Conservation (phyloP, 1,140 invertebrate genomes). For the Ladona fulva region DNA sequence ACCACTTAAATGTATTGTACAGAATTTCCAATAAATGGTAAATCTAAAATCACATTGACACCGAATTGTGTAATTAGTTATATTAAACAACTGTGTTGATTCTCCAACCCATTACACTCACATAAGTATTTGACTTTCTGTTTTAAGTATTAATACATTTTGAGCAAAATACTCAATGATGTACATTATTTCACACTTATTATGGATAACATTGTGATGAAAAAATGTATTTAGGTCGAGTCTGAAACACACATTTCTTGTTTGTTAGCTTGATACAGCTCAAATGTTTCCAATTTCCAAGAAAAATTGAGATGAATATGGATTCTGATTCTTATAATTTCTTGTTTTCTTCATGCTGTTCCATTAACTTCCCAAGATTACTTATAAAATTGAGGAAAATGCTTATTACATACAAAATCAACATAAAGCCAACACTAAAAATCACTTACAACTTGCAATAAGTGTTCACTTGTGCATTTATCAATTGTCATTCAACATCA, state of each 20-base stretch:
- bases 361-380: not conserved
- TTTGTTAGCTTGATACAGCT: not conserved
- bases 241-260: not conserved
- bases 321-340: not conserved
- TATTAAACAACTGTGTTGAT: not conserved
- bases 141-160: not conserved
- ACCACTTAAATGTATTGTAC: not conserved
- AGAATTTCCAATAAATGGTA: not conserved
- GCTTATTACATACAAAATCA: not conserved
- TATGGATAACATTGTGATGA: not conserved
- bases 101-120: not conserved
- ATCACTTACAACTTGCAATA: not conserved
- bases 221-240: not conserved
- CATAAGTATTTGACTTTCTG: not conserved
- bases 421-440: not conserved
- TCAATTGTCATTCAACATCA: constrained; percentile 2
- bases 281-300: not conserved
- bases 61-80: not conserved
- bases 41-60: not conserved
- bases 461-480: not conserved
- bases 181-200: not conserved
- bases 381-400: not conserved
- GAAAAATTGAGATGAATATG: not conserved
- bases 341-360: not conserved
- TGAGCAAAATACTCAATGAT: not conserved